phyloP scores from a whole-genome alignment of 2,113 vertebrate genomes.

The Cyanocitta stelleri region DNA sequence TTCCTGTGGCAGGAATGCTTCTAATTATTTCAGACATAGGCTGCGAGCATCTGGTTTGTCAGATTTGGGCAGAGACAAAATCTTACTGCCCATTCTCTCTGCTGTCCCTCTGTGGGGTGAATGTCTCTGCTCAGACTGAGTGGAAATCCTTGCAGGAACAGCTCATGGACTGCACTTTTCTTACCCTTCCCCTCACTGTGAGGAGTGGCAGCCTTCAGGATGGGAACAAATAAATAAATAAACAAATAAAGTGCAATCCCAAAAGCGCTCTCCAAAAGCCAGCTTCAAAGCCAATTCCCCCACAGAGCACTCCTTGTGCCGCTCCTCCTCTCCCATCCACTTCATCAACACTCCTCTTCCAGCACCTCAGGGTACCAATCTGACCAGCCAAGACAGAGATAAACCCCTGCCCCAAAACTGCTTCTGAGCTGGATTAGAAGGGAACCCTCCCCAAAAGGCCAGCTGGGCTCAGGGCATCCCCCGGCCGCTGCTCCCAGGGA shows the following conservation, averaged over 20 bases:
- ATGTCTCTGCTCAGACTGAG: rapidly evolving
- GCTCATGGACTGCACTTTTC: not conserved
- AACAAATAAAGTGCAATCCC: not conserved
- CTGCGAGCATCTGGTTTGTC: not conserved
- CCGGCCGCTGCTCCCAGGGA: rapidly evolving
- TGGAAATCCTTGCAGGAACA: not conserved
- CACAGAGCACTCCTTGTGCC: not conserved
- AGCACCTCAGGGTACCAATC: not conserved
- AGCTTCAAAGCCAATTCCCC: not conserved
- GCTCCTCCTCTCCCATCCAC: not conserved
- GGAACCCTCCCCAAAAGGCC: not conserved
- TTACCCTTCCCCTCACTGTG: not conserved
- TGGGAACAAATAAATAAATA: not conserved
- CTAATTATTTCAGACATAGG: not conserved
- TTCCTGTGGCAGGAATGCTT: not conserved
- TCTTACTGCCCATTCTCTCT: not conserved
- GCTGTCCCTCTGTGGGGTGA: not conserved
- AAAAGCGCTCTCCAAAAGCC: not conserved
- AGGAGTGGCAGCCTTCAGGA: not conserved
- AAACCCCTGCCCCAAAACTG: not conserved
- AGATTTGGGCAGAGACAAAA: not conserved
- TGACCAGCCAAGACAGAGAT: not conserved
- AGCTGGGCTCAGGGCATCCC: not conserved
- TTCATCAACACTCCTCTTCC: not conserved
- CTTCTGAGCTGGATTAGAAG: not conserved